A percentile compares a stretch with the other conserved stretches of the same genome.
Conservation (phyloP, 1,140 invertebrate genomes). For the Atta cephalotes region DNA sequence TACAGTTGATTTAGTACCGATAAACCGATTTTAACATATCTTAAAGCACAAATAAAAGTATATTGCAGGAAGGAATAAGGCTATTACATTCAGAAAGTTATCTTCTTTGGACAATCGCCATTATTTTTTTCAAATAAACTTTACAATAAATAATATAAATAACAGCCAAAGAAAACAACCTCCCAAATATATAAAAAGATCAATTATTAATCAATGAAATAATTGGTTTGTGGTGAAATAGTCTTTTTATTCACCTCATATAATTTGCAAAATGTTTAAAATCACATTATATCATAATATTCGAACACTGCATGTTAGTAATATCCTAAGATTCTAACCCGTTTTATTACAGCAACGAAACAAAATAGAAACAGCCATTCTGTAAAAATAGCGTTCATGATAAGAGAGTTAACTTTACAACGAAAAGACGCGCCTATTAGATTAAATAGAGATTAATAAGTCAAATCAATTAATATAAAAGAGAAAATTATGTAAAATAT, state of each 20-base stretch:
- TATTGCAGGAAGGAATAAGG: slow-evolving; percentile 85
- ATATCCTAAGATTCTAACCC: slow-evolving; percentile 67
- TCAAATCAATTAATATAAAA: slow-evolving; percentile 28
- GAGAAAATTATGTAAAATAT: slow-evolving; percentile 10
- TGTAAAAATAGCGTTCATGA: slow-evolving; percentile 17
- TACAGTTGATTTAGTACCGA: slow-evolving; percentile 31
- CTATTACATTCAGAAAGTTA: slow-evolving; percentile 85
- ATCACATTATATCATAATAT: slow-evolving; percentile 81
- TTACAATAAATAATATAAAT: slow-evolving; percentile 68
- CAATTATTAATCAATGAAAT: slow-evolving; percentile 85
- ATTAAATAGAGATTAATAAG: slow-evolving; percentile 10
- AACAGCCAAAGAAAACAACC: slow-evolving; percentile 87
- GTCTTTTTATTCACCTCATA: slow-evolving; percentile 86
- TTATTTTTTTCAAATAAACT: slow-evolving; percentile 39
- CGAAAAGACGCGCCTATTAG: neutral
- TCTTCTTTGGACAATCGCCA: slow-evolving; percentile 76
- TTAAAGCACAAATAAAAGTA: slow-evolving; percentile 71
- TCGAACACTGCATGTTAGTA: slow-evolving; percentile 72
- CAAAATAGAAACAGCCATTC: slow-evolving; percentile 60
- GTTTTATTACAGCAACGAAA: slow-evolving; percentile 52
- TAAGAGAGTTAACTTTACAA: slow-evolving; percentile 32
- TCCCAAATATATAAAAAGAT: slow-evolving; percentile 89
- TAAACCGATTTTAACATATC: slow-evolving; percentile 28
- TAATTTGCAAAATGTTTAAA: slow-evolving; percentile 82
- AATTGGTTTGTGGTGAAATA: slow-evolving; percentile 84